A percentile compares a stretch with the other conserved stretches of the same genome.
These are phyloP conservation scores for Irena cyanogastra DNA, from an alignment of 2,113 vertebrate genomes.

Conservation along the genomic window DNA sequence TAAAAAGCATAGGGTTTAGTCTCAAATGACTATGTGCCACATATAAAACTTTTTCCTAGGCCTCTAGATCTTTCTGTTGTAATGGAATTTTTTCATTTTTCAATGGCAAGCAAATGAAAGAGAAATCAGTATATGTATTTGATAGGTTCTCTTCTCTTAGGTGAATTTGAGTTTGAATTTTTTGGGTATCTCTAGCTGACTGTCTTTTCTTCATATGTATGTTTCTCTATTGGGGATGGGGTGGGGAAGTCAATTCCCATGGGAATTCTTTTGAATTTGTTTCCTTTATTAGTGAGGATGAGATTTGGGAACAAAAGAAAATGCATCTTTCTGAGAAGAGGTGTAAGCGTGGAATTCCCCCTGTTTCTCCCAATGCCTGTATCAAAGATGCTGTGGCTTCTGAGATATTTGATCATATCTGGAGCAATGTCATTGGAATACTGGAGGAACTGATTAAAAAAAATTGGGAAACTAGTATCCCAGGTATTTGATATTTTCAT, in stretches of 20 bases:
- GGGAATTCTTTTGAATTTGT: conserved; percentile 19
- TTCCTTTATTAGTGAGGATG: conserved; percentile 72
- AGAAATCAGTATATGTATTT: background rate
- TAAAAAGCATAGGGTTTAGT: background rate
- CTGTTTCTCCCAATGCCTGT: conserved; percentile 79
- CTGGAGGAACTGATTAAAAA: conserved; percentile 75
- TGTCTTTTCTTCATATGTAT: background rate
- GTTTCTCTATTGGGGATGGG: background rate
- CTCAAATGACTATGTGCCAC: background rate
- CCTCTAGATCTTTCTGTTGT: background rate
- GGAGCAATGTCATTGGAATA: conserved; percentile 68
- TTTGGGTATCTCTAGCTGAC: background rate
- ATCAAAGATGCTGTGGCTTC: conserved; percentile 76
- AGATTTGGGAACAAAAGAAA: conserved; percentile 63
- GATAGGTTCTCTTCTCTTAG: background rate
- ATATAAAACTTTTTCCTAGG: background rate
- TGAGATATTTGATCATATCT: conserved; percentile 79
- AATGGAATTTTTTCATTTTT: background rate
- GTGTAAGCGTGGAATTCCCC: conserved; percentile 73
- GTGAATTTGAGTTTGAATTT: background rate
- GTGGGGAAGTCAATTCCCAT: background rate
- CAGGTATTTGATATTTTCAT: conserved; percentile 64
- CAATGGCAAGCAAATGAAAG: background rate
- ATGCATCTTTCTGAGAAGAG: background rate
- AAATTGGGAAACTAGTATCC: conserved; percentile 65